Percentiles rank a stretch among this genome's conserved stretches.
Conservation (phyloP, 2,888 invertebrate genomes). For the Drosophila eohydei region DNA sequence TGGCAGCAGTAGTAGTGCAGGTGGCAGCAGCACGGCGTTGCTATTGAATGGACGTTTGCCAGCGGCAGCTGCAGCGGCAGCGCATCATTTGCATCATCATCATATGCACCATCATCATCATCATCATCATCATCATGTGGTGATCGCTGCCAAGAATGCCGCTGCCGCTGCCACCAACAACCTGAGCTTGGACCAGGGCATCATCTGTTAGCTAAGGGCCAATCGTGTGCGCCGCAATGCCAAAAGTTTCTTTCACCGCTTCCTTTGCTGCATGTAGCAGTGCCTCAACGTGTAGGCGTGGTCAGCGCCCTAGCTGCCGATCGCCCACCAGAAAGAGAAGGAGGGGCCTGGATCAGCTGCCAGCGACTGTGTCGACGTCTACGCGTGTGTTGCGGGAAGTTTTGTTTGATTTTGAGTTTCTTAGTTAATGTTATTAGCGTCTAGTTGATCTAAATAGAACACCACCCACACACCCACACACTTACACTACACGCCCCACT, state of each 20-base stretch:
- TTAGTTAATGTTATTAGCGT: constrained; percentile 59
- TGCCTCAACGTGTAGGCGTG: constrained; percentile 62
- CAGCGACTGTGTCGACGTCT: constrained; percentile 17
- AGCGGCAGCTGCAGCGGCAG: constrained; percentile 46
- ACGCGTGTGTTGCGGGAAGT: constrained; percentile 42
- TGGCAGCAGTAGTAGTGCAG: constrained; percentile 25
- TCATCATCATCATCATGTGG: constrained; percentile 74
- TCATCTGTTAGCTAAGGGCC: constrained; percentile 85
- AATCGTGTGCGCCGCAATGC: constrained; percentile 84
- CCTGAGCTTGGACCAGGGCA: constrained; percentile 84
- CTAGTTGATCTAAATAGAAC: constrained; percentile 40
- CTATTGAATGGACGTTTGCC: constrained; percentile 49
- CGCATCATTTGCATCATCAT: constrained; percentile 69
- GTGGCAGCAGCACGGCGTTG: constrained; percentile 43
- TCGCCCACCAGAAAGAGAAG: neutral
- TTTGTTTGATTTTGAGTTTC: constrained; percentile 51
- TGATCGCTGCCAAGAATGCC: constrained; percentile 76
- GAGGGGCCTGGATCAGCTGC: constrained; percentile 17
- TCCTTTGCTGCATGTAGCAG: constrained; percentile 84
- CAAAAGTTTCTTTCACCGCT: constrained; percentile 85
- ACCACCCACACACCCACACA: constrained; percentile 1
- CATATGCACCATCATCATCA: constrained; percentile 77
- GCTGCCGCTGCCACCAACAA: constrained; percentile 83
- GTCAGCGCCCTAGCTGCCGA: constrained; percentile 44
- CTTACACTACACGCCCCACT: neutral